These are phyloP conservation scores for Hydrolagus colliei DNA, from an alignment of 2,797 vertebrate genomes.

Conservation along the genomic window DNA sequence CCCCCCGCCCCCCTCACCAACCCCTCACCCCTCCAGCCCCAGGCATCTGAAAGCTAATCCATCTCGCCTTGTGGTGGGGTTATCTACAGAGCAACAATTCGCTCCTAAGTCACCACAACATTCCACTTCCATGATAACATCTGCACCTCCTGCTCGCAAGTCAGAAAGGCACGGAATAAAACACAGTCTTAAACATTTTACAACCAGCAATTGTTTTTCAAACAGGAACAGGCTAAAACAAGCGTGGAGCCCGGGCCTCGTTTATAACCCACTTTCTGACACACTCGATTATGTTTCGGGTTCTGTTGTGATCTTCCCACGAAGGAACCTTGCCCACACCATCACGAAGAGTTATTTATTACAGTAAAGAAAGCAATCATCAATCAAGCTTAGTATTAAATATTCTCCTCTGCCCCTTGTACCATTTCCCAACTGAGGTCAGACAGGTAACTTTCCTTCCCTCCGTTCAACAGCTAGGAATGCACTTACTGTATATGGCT, in stretches of 20 bases:
- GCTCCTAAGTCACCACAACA: conserved; percentile 13
- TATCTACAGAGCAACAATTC: not conserved
- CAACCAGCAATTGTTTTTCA: not conserved
- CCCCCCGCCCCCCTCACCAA: not conserved
- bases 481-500: too few relatives aligned
- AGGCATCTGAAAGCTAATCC: conserved; percentile 16
- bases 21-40: not conserved
- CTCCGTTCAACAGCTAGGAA: too few relatives aligned
- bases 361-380: too few relatives aligned
- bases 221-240: not conserved
- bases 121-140: conserved; percentile 24
- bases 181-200: not conserved
- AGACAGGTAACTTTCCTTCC: too few relatives aligned
- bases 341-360: too few relatives aligned
- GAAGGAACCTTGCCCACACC: too few relatives aligned
- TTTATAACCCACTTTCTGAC: not conserved
- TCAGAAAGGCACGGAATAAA: not conserved
- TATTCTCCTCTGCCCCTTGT: too few relatives aligned
- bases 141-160: not conserved
- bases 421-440: too few relatives aligned
- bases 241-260: not conserved
- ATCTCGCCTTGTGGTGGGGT: not conserved
- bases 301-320: too few relatives aligned
- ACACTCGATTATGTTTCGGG: too few relatives aligned
- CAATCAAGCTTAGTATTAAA: too few relatives aligned